These are phyloP conservation scores for Patella ulyssiponensis DNA, from an alignment of 2,888 invertebrate species.

Conservation along the genomic window DNA sequence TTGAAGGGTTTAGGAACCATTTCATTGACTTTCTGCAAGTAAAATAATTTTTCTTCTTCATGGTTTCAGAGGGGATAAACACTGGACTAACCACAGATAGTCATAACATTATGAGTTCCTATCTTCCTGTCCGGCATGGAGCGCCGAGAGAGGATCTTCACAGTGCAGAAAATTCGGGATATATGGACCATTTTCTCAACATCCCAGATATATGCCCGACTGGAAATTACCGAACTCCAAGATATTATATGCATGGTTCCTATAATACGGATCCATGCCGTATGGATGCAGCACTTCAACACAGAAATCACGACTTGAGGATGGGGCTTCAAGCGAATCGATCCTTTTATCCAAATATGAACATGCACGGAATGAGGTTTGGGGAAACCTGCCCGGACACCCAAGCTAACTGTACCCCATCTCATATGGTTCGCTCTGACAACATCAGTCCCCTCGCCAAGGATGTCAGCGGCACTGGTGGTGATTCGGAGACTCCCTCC, in stretches of 20 bases:
- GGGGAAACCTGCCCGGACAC: constrained; percentile 46
- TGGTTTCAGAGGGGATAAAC: constrained; percentile 58
- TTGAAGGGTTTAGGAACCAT: constrained; percentile 54
- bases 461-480: constrained; percentile 44
- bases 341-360: constrained; percentile 65
- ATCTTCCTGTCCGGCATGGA: constrained; percentile 62
- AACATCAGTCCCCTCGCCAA: constrained; percentile 59
- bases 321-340: constrained; percentile 61
- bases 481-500: constrained; percentile 55
- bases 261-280: constrained; percentile 62
- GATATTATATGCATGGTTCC: constrained; percentile 60
- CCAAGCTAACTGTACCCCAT: constrained; percentile 49
- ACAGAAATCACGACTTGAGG: constrained; percentile 59
- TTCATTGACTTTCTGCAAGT: constrained; percentile 58
- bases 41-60: constrained; percentile 56
- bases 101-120: constrained; percentile 61
- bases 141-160: constrained; percentile 54
- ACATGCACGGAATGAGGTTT: constrained; percentile 61
- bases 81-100: constrained; percentile 45
- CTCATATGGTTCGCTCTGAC: constrained; percentile 49
- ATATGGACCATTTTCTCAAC: constrained; percentile 68
- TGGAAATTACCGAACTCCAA: constrained; percentile 58
- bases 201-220: constrained; percentile 67
- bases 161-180: constrained; percentile 54
- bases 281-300: constrained; percentile 57